Evolutionary conservation across 1,140 invertebrate species (phyloP), one percentile per base, ranked within the genome.

Genomic region (Oryctes rhinoceros): DNA sequence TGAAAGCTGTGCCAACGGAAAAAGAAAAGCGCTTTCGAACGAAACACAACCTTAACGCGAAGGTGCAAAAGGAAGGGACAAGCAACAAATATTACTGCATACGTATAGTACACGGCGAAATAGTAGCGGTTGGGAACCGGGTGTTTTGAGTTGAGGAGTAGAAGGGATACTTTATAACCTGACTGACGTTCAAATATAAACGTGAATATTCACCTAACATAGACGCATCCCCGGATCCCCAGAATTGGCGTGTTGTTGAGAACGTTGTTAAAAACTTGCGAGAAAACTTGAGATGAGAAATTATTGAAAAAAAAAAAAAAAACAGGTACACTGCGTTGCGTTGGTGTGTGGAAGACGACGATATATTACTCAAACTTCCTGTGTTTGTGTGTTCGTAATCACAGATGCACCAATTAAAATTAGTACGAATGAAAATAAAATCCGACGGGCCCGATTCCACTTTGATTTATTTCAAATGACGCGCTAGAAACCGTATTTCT

Each of bases 111-210:
- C 9, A 44, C 9, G 5, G 39, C 9, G 5, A 44, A 44, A 44
- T 44, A 44, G 39, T 44, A 59, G 53, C 53, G 53, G 53, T 59
- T 59, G n/a, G 53, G 53, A 59, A 71, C 65, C 65, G 65, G 65
- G 65, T 71, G 65, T 71, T 71, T 71, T 71, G 24, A 71, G 65
- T 30, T 37, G 65, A 35, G 35, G 65, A 59, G 53, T 59, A 59
- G 65, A 71, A 71, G 65, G 65, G 24, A 71, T 71, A 71, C 65
- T 71, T 71, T 71, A 71, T 71, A 71, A 71, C 35, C 6, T 71
- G 65, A 59, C 53, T 71, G 65, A 35, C 65, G 20, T 71, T 71
- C 24, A 71, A 71, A 71, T 71, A 71, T 71, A 71, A 71, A 71
- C 65, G 65, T 20, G 65, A 71, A 71, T 71, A 71, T 71, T 71